Conservation (phyloP, 2,797 vertebrate genomes). For the Hyperoplus immaculatus region DNA sequence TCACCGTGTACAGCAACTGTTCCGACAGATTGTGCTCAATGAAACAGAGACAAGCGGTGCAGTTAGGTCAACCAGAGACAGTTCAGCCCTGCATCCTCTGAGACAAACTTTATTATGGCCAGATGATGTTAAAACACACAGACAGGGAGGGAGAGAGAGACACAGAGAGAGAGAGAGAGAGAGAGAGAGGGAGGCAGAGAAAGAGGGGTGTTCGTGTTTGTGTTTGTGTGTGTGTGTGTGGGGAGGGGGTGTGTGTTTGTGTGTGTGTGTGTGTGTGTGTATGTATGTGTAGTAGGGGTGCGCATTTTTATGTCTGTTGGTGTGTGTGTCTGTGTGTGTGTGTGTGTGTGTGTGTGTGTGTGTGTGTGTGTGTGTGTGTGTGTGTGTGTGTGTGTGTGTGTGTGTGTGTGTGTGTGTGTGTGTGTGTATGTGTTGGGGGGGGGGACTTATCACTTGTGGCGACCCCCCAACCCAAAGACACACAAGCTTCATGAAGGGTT, state of each 20-base stretch:
- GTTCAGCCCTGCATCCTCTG: conserved; percentile 34
- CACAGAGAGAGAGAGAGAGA: conserved; percentile 33
- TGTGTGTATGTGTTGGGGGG: too few relatives aligned
- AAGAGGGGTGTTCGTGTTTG: background rate
- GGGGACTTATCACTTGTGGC: conserved; percentile 64
- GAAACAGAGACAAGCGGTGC: conserved; percentile 72
- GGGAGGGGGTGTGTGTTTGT: background rate
- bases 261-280: too few relatives aligned
- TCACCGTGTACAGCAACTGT: conserved; percentile 28
- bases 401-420: too few relatives aligned
- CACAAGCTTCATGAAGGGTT: conserved; percentile 29
- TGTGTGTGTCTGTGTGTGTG: too few relatives aligned
- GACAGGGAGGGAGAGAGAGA: background rate
- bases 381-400: too few relatives aligned
- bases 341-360: too few relatives aligned
- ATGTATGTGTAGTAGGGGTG: too few relatives aligned
- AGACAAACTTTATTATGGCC: conserved; percentile 71
- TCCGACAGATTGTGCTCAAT: conserved; percentile 66
- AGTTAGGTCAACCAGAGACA: conserved; percentile 64
- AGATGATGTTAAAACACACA: conserved; percentile 33
- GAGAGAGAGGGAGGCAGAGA: background rate
- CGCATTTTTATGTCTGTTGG: too few relatives aligned
- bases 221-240: too few relatives aligned
- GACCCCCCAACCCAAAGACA: background rate
- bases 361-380: too few relatives aligned